A percentile compares a stretch with the other conserved stretches of the same genome.
phyloP scores from a whole-genome alignment of 92 coral and sea anemone genomes.

The Umimayanthus chanpuru region DNA sequence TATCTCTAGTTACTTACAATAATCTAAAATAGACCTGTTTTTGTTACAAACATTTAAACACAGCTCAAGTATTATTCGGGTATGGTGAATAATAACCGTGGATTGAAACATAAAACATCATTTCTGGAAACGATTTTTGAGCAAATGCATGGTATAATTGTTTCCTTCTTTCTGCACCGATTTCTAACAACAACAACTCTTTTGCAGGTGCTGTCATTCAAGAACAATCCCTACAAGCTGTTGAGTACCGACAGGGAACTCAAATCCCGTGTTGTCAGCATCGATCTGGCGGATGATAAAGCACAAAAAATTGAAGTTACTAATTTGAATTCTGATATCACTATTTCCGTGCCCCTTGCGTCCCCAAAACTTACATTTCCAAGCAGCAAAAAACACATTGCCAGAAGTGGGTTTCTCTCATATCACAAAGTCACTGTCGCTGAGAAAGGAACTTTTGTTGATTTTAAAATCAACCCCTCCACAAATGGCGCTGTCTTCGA shows the following conservation, averaged over 20 bases:
- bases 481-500: background rate
- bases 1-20: no score
- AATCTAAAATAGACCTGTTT: no score
- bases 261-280: slow-evolving; percentile 35
- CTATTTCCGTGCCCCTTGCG: slow-evolving; percentile 19
- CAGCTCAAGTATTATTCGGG: no score
- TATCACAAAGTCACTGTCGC: slow-evolving; percentile 33
- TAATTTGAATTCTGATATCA: slow-evolving; percentile 23
- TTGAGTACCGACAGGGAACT: background rate
- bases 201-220: slow-evolving; percentile 18
- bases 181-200: background rate
- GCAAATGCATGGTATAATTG: background rate
- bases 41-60: no score
- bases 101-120: background rate
- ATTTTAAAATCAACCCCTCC: slow-evolving; percentile 15
- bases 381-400: slow-evolving; percentile 1
- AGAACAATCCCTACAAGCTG: background rate
- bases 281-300: slow-evolving; percentile 36
- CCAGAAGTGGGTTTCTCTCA: slow-evolving; percentile 40
- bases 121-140: background rate
- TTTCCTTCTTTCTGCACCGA: background rate
- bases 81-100: background rate
- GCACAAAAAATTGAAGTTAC: slow-evolving; percentile 17
- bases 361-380: background rate
- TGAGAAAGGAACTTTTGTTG: background rate